Evolutionary conservation across 2,888 invertebrate genomes (phyloP), one percentile per base, ranked within the genome.

Genomic region (Myopa tessellatipennis): DNA sequence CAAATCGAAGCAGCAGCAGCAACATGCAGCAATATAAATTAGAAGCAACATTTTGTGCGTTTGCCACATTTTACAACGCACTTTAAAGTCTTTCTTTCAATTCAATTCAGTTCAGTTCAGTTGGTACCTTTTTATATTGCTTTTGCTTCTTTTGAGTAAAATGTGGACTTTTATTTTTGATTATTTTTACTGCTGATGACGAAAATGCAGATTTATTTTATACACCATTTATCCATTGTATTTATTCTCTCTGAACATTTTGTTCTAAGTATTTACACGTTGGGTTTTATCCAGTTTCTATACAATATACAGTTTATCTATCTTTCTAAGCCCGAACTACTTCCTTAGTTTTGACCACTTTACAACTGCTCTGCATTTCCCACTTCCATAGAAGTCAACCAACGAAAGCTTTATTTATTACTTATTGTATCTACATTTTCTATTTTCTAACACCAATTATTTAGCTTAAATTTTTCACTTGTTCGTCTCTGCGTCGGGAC

Each of bases 361-460:
- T 40, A 68, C 7, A 55, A 71, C 58, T 14, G 38, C 58, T 71
- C 36, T 40, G 72, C 72, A 72, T 60, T 72, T 72, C 18, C 18
- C 40, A 60, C 18, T 36, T 36, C 40, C 38, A 18, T 4, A 60
- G 38, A 40, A 40, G 10, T 50, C 8, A 26, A 18, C 36, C 4
- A 50, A 69, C 4, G 34, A 45, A 52, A 52, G 60, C 72, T 72
- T 72, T 45, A 72, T 38, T 38, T 7, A n/a, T 69, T 52, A 50
- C 26, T 52, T 50, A 52, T 69, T 52, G 10, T 14, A 14, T 70
- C 26, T 63, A 72, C 36, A 60, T 72, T 72, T 50, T 60, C 8
- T 26, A 26, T 26, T 26, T 26, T 26, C 26, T 26, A 26, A 26
- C 26, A 26, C 26, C 26, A 26, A 26, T 26, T 26, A 26, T 26